Evolutionary conservation across 30 jellyfish, hydroid and myxozoan species (phyloP).

Genomic region (Pelagia noctiluca): DNA sequence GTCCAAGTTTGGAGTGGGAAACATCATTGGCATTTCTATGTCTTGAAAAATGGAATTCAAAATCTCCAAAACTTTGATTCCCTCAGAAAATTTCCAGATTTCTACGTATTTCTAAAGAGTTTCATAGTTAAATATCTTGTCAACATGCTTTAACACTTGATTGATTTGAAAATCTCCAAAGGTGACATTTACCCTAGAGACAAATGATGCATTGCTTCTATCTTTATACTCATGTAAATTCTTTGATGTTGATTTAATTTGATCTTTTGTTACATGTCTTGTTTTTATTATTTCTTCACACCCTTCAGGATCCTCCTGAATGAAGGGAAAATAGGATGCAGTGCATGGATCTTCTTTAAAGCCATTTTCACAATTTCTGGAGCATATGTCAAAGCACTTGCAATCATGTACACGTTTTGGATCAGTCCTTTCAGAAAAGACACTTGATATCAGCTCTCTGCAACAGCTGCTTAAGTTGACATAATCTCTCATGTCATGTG

Average conservation of each 20-base stretch:
- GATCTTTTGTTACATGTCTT: not conserved
- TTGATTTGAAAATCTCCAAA: constrained; percentile 1
- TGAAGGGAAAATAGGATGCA: constrained; percentile 5
- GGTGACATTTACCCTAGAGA: not conserved
- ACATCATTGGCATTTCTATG: constrained; percentile 4
- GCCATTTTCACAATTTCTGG: constrained; percentile 17
- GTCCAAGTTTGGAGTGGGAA: not conserved
- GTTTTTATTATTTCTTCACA: not conserved
- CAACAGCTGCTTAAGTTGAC: constrained; percentile 20
- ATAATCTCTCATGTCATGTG: constrained; percentile 36
- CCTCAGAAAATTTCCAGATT: constrained; percentile 2
- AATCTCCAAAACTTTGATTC: not conserved
- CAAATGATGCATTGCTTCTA: not conserved
- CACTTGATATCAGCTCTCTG: constrained; percentile 13
- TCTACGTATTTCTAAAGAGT: constrained; percentile 7
- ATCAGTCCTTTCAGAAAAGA: constrained; percentile 24
- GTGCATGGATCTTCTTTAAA: not conserved
- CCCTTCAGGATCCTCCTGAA: constrained; percentile 1
- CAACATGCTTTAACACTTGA: not conserved
- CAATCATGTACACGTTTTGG: constrained; percentile 18
- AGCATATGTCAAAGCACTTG: constrained; percentile 35
- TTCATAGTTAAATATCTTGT: not conserved
- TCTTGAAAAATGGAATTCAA: constrained; percentile 2
- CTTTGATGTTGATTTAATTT: not conserved
- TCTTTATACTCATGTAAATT: not conserved